Base-by-base conservation (phyloP, 1,140 invertebrate species). In the Zaprionus nigranus region DNA sequence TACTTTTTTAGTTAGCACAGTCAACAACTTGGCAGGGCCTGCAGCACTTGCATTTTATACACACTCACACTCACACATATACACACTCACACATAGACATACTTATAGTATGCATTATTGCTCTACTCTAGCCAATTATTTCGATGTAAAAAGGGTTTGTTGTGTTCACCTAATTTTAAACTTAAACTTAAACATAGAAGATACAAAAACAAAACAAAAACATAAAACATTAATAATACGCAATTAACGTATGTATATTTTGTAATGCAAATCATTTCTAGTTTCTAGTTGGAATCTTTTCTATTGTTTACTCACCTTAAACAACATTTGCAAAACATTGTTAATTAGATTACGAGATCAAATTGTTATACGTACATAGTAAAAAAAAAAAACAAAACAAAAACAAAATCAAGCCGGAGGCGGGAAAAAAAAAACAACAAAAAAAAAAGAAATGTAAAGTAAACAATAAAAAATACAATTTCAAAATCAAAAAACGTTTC, bases 61-160 rank as follows among this genome's bases (percentile, higher is more conserved):
- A 78, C 22, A 65, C 17, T 43, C n/a, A 61, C 46, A 70, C n/a
- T n/a, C 17, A 49, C 12, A 64, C 30, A 49, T 11, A 60, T 15
- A 66, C 59, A 49, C 12, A 46, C n/a, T 57, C 59, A 62, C 60
- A 66, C 17, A 78, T 61, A 51, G 62, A 65, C 56, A 79, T 40
- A 69, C 59, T 65, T 65, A 64, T 69, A 75, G 81, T 66, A 56
- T 58, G 40, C 56, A 71, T 53, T 24, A 71, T 82, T 80, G 75
- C 77, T 83, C 73, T 82, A 69, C 66, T 87, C 77, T 88, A 87
- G 85, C 85, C 78, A 87, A 87, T 84, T 90, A 79, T 74, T 65
- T 53, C 73, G 66, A 28, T 84, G 80, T 84, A 83, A 83, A 85
- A 86, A 88, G 84, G 85, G 85, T 88, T 88, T 84, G 84, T 90